A percentile compares a stretch with the other conserved stretches of the same genome.
Evolutionary conservation across 2,113 vertebrate genomes (phyloP).

Genomic region (Cyphomyrus discorhynchus): DNA sequence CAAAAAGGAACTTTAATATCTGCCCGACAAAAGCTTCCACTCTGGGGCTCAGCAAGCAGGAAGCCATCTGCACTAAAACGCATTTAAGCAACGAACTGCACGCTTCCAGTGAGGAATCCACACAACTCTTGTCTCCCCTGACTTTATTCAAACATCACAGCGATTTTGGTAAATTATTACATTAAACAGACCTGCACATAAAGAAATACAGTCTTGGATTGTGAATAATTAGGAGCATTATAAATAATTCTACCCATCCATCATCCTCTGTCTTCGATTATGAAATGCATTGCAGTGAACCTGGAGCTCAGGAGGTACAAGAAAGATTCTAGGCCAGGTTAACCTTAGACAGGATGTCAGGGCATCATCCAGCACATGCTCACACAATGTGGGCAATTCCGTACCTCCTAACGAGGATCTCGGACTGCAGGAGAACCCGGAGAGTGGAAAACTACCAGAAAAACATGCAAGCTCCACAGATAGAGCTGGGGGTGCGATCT

Average conservation of each 20-base stretch:
- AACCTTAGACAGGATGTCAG: neutral
- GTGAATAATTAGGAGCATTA: neutral
- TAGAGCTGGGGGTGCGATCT: neutral
- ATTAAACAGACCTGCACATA: neutral
- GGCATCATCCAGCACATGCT: neutral
- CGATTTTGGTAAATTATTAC: neutral
- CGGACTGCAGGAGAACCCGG: neutral
- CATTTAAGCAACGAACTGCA: neutral
- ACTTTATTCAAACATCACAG: neutral
- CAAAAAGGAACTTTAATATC: neutral
- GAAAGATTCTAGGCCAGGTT: neutral
- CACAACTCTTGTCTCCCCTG: neutral
- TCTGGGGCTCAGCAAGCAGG: neutral
- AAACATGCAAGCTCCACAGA: neutral
- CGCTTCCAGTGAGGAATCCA: neutral
- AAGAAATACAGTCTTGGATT: neutral
- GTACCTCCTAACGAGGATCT: neutral
- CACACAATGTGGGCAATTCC: neutral
- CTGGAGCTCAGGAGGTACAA: neutral
- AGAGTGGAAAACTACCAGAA: neutral
- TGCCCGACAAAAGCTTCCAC: neutral
- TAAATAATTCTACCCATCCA: neutral
- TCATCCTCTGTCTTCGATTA: neutral
- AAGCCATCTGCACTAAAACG: neutral
- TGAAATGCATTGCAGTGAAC: neutral